These are phyloP conservation scores for Piaya cayana DNA, from an alignment of 2,113 vertebrate genomes.

Conservation along the genomic window DNA sequence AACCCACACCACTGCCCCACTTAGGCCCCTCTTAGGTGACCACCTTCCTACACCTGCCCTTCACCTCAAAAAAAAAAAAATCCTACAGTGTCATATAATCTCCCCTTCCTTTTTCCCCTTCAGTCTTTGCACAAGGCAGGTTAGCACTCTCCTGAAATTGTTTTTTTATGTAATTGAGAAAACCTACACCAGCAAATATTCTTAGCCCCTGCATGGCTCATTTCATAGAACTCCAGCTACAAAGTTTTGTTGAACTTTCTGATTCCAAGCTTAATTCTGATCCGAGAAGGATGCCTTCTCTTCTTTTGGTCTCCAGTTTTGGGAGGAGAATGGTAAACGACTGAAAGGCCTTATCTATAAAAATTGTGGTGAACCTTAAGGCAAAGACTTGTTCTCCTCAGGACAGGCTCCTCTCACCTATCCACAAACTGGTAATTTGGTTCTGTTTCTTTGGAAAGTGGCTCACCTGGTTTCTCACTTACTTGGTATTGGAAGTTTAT, in stretches of 20 bases:
- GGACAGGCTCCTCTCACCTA: constrained; percentile 5
- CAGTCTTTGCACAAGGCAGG: not conserved
- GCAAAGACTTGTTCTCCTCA: not conserved
- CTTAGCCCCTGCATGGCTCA: not conserved
- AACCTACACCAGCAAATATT: not conserved
- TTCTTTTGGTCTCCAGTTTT: not conserved
- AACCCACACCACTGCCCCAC: not conserved
- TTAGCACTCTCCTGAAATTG: not conserved
- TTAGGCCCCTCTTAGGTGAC: not conserved
- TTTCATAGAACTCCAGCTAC: not conserved
- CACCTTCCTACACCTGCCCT: not conserved
- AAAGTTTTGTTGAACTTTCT: not conserved
- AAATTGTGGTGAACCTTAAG: constrained; percentile 15
- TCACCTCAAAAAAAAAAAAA: not conserved
- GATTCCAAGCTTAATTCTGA: not conserved
- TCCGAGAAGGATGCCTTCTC: not conserved
- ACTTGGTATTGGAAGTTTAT: not conserved
- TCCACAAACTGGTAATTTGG: not conserved
- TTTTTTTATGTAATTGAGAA: not conserved
- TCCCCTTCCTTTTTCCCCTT: not conserved
- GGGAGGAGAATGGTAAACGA: not conserved
- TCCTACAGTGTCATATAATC: not conserved
- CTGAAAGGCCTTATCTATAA: constrained; percentile 16
- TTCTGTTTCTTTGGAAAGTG: not conserved
- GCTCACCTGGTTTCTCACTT: not conserved